Evolutionary conservation across 2,888 invertebrate species (phyloP).

Genomic region (Pterostichus madidus): DNA sequence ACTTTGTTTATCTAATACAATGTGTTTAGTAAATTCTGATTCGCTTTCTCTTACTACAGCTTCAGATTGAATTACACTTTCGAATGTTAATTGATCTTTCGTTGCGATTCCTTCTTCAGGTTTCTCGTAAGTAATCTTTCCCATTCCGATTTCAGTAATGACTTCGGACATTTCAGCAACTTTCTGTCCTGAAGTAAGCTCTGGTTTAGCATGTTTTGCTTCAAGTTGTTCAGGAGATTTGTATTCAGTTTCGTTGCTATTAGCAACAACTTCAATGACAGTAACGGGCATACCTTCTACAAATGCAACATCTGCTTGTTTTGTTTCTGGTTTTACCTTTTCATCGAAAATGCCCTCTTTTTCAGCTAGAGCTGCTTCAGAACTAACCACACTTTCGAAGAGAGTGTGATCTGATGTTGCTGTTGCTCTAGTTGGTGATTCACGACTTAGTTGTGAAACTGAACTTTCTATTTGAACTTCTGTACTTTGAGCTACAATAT

Average conservation of each 20-base stretch:
- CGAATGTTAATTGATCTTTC: conserved; percentile 77
- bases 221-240: conserved; percentile 72
- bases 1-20: conserved; percentile 74
- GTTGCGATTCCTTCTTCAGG: conserved; percentile 75
- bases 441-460: conserved; percentile 77
- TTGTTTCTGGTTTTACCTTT: conserved; percentile 77
- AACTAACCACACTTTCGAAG: conserved; percentile 79
- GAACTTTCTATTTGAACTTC: conserved; percentile 81
- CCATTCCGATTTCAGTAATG: conserved; percentile 73
- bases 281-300: conserved; percentile 77
- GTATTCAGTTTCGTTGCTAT: conserved; percentile 78
- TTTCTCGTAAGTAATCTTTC: conserved; percentile 71
- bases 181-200: conserved; percentile 74
- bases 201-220: conserved; percentile 74
- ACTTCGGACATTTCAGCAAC: conserved; percentile 77
- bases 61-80: conserved; percentile 77
- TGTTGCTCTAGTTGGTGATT: conserved; percentile 75
- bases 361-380: conserved; percentile 80
- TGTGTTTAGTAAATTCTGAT: conserved; percentile 75
- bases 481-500: conserved; percentile 79
- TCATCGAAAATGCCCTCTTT: conserved; percentile 79
- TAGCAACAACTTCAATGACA: conserved; percentile 76
- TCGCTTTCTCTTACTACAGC: conserved; percentile 76
- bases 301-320: conserved; percentile 76
- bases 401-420: conserved; percentile 80